Conservation (phyloP, 2,113 vertebrate genomes). For the Pagrus major region DNA sequence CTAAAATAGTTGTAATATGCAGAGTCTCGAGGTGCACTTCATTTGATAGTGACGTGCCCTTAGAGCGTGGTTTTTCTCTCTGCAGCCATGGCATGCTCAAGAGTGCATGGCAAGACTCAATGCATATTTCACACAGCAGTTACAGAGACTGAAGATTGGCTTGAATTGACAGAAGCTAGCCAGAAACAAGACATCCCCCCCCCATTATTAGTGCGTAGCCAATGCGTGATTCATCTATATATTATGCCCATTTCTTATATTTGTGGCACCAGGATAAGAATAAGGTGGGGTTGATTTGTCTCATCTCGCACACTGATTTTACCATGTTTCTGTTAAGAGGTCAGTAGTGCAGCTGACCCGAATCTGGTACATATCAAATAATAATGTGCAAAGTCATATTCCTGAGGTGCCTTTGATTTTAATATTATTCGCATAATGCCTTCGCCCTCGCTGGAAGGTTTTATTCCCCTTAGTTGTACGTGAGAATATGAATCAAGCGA, state of each 20-base stretch:
- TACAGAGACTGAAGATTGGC: slow-evolving; percentile 21
- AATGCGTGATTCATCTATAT: background rate
- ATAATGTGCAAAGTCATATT: slow-evolving; percentile 22
- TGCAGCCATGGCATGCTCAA: background rate
- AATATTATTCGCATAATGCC: slow-evolving; percentile 1
- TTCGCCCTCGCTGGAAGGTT: slow-evolving; percentile 20
- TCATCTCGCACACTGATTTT: slow-evolving; percentile 8
- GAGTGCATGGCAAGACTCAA: slow-evolving; percentile 4
- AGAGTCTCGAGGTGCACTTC: slow-evolving; percentile 19
- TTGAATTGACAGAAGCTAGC: slow-evolving; percentile 28
- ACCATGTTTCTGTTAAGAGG: slow-evolving; percentile 8
- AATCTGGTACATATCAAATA: slow-evolving; percentile 11
- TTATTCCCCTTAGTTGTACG: background rate
- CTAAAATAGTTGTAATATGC: slow-evolving; percentile 44
- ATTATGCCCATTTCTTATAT: slow-evolving; percentile 2
- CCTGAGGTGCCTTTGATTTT: slow-evolving; percentile 14
- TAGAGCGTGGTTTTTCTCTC: background rate
- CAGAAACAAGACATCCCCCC: slow-evolving; percentile 13
- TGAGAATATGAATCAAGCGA: slow-evolving; percentile 41
- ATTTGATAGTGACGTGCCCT: slow-evolving; percentile 10
- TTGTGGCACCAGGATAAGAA: slow-evolving; percentile 11
- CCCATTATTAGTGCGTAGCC: background rate
- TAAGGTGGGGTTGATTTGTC: background rate
- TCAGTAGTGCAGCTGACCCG: slow-evolving; percentile 18
- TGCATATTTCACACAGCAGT: slow-evolving; percentile 42